Base-by-base conservation (phyloP, 2,797 vertebrate genomes). In the Enteromius paludinosus region DNA sequence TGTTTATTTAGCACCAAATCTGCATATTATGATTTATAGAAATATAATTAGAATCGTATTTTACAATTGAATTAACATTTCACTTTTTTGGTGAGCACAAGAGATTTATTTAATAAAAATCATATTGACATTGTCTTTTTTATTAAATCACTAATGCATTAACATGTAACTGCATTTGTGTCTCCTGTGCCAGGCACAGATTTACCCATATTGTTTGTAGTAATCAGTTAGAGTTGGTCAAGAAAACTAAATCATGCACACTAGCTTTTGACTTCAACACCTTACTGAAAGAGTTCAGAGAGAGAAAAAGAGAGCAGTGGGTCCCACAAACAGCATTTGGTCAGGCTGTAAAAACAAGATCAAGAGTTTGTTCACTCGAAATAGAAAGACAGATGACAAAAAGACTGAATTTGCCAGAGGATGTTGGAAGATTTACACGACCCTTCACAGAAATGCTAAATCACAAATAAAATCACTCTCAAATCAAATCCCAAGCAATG, bases 381-480 rank as follows among this genome's bases (percentile, higher is more conserved):
- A 38, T 23, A 18, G 62, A 33, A 56, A 33, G 74, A 71, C 73
- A 56, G 41, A 35, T 69, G 69, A 61, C 47, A 9, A 15, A 41
- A 71, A 6, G 7, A 41, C 45, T 28, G 43, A 73, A 79, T 78
- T 78, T 62, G 62, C 68, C 54, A 23, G 79, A 52, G 35, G 79
- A 72, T 33, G 82, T 68, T 66, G 11, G 28, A 30, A 47, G 78
- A 86, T 83, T 81, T 84, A 81, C 66, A 15, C 30, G 3, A 65
- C 35, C 52, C 38, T 56, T 1, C 66, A 59, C 56, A 47, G 41
- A 11, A 65, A 33, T 35, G 1, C 38, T 28, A 66, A 28, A 79
- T 82, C 75, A 66, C 75, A 82, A 82, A 86, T 82, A 70, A 79
- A 82, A 81, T 73, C 85, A 64, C 69, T 65, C 76, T 70, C 64